phyloP scores from a whole-genome alignment of 2,797 vertebrate genomes.

The Apodemus agrarius region DNA sequence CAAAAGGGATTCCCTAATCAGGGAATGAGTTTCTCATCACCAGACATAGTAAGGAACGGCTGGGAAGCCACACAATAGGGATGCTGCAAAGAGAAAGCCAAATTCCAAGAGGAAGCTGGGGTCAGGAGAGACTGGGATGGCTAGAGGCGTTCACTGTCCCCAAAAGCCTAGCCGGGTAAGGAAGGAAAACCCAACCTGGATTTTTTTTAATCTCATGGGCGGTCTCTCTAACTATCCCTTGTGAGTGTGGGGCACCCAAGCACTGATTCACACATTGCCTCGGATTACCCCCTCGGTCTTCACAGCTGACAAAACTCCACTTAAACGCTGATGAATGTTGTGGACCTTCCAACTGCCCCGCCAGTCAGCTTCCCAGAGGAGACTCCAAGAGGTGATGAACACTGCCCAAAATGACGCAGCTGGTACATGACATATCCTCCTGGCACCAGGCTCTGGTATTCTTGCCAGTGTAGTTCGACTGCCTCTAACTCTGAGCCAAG shows the following conservation, averaged over 20 bases:
- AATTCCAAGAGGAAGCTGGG: background rate
- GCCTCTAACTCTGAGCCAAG: background rate
- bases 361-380: slow-evolving; percentile 28
- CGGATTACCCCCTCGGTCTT: slow-evolving; percentile 4
- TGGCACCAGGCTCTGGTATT: background rate
- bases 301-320: background rate
- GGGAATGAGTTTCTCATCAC: background rate
- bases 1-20: background rate
- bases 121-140: background rate
- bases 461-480: background rate
- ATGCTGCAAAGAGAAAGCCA: background rate
- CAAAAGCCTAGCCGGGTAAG: background rate
- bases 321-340: background rate
- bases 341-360: background rate
- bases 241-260: background rate
- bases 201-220: too few species aligned
- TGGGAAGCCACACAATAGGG: background rate
- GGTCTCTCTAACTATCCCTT: background rate
- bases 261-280: background rate
- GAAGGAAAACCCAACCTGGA: background rate
- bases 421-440: slow-evolving; percentile 13
- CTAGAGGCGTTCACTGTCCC: background rate
- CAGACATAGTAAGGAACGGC: background rate
- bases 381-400: background rate
- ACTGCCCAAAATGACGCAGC: background rate